These are phyloP conservation scores for Apogon hyalosoma DNA, from an alignment of 2,797 vertebrate genomes.

Conservation along the genomic window DNA sequence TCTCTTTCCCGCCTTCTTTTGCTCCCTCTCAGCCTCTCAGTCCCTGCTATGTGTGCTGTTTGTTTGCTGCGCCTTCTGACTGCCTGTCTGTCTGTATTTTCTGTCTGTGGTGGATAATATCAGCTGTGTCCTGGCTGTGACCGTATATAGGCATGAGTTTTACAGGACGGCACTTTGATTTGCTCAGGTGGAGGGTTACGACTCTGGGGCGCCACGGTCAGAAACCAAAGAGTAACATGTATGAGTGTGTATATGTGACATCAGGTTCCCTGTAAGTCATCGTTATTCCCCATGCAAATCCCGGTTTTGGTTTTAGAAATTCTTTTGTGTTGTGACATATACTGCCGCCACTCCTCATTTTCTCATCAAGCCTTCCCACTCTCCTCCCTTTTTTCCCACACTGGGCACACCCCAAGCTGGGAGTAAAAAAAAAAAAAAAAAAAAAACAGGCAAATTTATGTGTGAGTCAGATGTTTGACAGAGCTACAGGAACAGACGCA, in stretches of 20 bases:
- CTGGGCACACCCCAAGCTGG: conserved; percentile 37
- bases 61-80: conserved; percentile 35
- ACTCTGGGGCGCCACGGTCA: conserved; percentile 29
- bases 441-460: neutral
- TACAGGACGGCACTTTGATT: conserved; percentile 52
- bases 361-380: conserved; percentile 51
- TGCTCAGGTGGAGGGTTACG: conserved; percentile 71
- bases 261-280: conserved; percentile 53
- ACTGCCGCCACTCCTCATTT: conserved; percentile 62
- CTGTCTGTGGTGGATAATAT: conserved; percentile 56
- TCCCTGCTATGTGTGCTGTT: conserved; percentile 41
- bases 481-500: neutral
- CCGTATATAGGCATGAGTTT: conserved; percentile 76
- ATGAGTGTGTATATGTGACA: conserved; percentile 42
- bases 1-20: conserved; percentile 23
- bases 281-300: conserved; percentile 51
- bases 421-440: neutral
- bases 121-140: conserved; percentile 57
- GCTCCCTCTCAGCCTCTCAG: conserved; percentile 17
- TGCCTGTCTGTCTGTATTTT: conserved; percentile 23
- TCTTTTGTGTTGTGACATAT: conserved; percentile 56
- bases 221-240: conserved; percentile 16
- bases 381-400: conserved; percentile 54
- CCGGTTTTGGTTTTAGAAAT: conserved; percentile 51
- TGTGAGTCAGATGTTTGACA: conserved; percentile 43